A percentile compares a stretch with the other conserved stretches of the same genome.
Evolutionary conservation across 2,113 vertebrate genomes (phyloP).

Genomic region (Silurus asotus): DNA sequence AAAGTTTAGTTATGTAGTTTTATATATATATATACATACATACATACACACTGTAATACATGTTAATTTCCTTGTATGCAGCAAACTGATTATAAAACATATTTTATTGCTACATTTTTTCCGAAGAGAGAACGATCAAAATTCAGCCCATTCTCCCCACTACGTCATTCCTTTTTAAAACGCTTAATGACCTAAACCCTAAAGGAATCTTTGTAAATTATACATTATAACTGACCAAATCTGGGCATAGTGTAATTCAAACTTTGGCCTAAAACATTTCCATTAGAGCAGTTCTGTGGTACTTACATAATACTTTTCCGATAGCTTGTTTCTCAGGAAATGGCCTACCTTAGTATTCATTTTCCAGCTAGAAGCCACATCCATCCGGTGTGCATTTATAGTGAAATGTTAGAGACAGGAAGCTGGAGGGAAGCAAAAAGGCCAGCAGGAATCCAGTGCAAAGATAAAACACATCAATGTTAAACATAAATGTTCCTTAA

Average conservation of each 20-base stretch:
- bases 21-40: not conserved
- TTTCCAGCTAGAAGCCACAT: slow-evolving; percentile 2
- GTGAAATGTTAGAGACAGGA: slow-evolving; percentile 2
- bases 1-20: not conserved
- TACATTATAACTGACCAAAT: not conserved
- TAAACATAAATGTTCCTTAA: not conserved
- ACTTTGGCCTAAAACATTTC: slow-evolving; percentile 6
- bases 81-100: not conserved
- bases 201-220: not conserved
- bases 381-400: not conserved
- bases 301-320: slow-evolving; percentile 22
- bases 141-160: not conserved
- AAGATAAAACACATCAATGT: not conserved
- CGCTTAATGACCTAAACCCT: not conserved
- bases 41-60: not conserved
- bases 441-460: not conserved
- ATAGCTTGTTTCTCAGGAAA: slow-evolving; percentile 20
- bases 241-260: not conserved
- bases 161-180: not conserved
- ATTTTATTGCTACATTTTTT: not conserved
- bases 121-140: too few species aligned
- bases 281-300: slow-evolving; percentile 17
- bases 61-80: not conserved
- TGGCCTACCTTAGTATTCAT: slow-evolving; percentile 1
- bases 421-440: not conserved